phyloP scores from a whole-genome alignment of 2,888 invertebrate genomes.

The Seladonia tumulorum region DNA sequence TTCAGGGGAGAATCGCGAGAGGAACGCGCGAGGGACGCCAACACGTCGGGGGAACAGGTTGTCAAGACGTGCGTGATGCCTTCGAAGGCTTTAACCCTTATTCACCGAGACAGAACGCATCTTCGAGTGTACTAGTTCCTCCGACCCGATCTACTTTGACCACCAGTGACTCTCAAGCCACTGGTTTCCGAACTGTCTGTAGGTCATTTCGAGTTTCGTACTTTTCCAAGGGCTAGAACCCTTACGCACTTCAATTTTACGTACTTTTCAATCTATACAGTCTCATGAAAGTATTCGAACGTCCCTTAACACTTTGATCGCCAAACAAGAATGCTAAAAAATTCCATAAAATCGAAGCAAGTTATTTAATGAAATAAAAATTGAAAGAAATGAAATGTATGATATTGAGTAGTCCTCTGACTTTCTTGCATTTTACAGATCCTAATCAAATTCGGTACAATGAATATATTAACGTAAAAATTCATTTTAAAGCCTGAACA shows the following conservation, averaged over 20 bases:
- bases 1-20: slow-evolving; percentile 60
- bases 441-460: too few relatives aligned
- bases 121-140: slow-evolving; percentile 14
- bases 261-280: not conserved
- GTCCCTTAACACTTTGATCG: too few relatives aligned
- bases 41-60: slow-evolving; percentile 55
- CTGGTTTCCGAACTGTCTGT: not conserved
- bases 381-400: too few relatives aligned
- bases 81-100: slow-evolving; percentile 29
- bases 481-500: too few relatives aligned
- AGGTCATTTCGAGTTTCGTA: not conserved
- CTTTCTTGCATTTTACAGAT: too few relatives aligned
- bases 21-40: slow-evolving; percentile 42
- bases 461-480: too few relatives aligned
- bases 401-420: too few relatives aligned
- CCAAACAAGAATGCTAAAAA: too few relatives aligned
- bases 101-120: slow-evolving; percentile 5
- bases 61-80: slow-evolving; percentile 27
- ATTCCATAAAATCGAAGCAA: too few relatives aligned
- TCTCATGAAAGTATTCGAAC: too few relatives aligned
- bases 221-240: not conserved
- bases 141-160: slow-evolving; percentile 26
- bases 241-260: too few relatives aligned
- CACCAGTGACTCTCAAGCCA: not conserved
- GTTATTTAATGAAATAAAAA: too few relatives aligned